phyloP scores from a whole-genome alignment of 2,113 vertebrate species.

The Cariama cristata region DNA sequence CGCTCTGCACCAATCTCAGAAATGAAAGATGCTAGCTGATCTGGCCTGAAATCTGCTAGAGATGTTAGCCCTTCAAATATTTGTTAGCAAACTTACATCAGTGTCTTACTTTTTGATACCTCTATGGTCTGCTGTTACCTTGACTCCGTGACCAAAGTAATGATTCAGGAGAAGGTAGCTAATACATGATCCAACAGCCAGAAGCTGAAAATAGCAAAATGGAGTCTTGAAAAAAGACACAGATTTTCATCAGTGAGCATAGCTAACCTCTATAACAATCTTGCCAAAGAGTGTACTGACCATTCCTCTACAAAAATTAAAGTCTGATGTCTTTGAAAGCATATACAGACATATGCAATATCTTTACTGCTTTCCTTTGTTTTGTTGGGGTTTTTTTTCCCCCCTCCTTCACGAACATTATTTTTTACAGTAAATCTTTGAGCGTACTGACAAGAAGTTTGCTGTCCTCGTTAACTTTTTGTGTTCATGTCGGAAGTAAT shows the following conservation, averaged over 20 bases:
- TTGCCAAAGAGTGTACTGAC: neutral
- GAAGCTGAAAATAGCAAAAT: neutral
- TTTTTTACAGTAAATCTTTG: neutral
- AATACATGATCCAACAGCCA: neutral
- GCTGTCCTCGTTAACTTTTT: neutral
- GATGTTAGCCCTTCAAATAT: neutral
- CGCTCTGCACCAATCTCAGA: fast-evolving
- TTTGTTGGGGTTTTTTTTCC: neutral
- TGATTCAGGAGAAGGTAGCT: neutral
- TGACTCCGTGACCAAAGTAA: neutral
- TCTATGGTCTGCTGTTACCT: neutral
- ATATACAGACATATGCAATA: neutral
- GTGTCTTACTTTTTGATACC: neutral
- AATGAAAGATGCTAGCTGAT: neutral
- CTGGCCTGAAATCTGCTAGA: neutral
- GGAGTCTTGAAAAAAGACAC: neutral
- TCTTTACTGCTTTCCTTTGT: neutral
- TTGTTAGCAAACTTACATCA: neutral
- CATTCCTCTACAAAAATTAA: neutral
- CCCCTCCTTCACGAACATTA: neutral
- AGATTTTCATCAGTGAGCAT: neutral
- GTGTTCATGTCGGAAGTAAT: neutral
- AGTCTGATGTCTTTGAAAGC: neutral
- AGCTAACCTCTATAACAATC: neutral
- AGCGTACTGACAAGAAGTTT: neutral